Evolutionary conservation across 1,140 invertebrate species (phyloP).

Genomic region (Dreissena polymorpha): DNA sequence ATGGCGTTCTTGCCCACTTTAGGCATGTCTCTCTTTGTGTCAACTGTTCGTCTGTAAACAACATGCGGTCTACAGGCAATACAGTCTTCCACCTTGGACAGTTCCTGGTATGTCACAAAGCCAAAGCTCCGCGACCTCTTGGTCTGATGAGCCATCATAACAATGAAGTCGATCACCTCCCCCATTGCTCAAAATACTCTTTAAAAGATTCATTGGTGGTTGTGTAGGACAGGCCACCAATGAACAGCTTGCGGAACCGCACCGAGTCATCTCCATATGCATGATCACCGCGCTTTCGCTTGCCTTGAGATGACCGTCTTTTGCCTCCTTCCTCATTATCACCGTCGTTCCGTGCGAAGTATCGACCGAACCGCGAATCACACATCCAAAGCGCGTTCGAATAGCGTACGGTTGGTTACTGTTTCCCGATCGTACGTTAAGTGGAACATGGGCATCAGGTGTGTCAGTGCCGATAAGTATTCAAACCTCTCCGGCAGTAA

Average conservation of each 20-base stretch:
- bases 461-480: too few relatives aligned
- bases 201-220: conserved; percentile 96
- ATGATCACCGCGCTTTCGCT: conserved; percentile 26
- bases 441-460: too few relatives aligned
- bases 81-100: conserved; percentile 96
- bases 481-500: too few relatives aligned
- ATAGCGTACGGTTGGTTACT: too few relatives aligned
- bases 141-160: conserved; percentile 96
- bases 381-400: too few relatives aligned
- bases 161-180: conserved; percentile 98
- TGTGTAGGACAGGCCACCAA: conserved; percentile 96
- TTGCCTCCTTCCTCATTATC: too few relatives aligned
- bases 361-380: too few relatives aligned
- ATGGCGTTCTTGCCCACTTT: conserved; percentile 82
- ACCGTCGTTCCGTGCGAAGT: too few relatives aligned
- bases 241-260: conserved; percentile 97
- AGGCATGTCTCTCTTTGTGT: conserved; percentile 97
- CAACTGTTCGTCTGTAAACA: conserved; percentile 92
- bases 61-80: conserved; percentile 91
- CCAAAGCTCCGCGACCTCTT: conserved; percentile 93
- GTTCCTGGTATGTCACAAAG: conserved; percentile 95
- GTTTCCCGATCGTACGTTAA: too few relatives aligned
- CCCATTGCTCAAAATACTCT: conserved; percentile 97
- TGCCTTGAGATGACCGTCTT: too few relatives aligned
- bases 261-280: conserved; percentile 86